Percentiles rank a stretch among this genome's conserved stretches.
Evolutionary conservation across 2,113 vertebrate species (phyloP).

Genomic region (Tenrec ecaudatus): DNA sequence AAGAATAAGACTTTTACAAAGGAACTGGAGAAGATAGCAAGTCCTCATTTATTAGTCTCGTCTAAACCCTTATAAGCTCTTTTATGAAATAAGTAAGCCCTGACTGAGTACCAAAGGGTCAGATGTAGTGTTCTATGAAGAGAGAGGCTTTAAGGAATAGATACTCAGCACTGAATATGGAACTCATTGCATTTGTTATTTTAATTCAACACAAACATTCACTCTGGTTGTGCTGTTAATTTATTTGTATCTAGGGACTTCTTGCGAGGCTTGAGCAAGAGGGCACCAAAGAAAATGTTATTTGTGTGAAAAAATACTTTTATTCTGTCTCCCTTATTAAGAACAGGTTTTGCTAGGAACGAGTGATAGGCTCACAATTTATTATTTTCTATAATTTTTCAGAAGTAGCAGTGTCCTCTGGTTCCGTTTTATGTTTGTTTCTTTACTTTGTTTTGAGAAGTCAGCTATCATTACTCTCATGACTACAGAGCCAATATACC

Average conservation of each 20-base stretch:
- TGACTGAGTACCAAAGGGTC: neutral
- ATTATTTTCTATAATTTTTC: neutral
- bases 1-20: too few relatives aligned
- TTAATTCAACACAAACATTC: neutral
- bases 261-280: neutral
- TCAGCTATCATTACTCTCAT: neutral
- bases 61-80: neutral
- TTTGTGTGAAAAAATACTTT: slow-evolving; percentile 9
- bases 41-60: neutral
- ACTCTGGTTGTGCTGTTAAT: neutral
- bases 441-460: slow-evolving; percentile 29
- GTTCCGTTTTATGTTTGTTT: neutral
- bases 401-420: neutral
- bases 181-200: neutral
- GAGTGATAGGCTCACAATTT: neutral
- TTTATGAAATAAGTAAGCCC: neutral
- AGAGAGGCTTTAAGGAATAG: neutral
- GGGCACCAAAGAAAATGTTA: neutral
- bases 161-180: neutral
- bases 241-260: neutral
- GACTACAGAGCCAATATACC: too few relatives aligned
- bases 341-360: slow-evolving; percentile 5
- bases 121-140: neutral
- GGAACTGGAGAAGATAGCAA: neutral
- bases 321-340: neutral